Evolutionary conservation across 2,797 vertebrate genomes (phyloP).

Genomic region (Coranthus polyacanthus): DNA sequence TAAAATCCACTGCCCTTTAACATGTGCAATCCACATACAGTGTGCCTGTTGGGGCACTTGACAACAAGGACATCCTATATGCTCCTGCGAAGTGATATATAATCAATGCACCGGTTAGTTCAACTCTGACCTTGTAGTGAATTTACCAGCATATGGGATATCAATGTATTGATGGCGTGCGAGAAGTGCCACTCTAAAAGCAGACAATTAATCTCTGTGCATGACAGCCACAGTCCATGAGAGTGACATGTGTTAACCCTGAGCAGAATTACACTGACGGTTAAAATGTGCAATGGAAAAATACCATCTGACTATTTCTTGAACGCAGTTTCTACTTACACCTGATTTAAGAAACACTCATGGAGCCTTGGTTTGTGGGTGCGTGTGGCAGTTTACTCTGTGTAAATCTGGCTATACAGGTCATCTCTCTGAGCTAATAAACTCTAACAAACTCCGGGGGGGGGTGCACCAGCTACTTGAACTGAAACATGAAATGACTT

Average conservation of each 20-base stretch:
- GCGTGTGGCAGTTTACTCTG: not conserved
- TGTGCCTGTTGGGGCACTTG: constrained; percentile 13
- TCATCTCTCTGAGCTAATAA: constrained; percentile 38
- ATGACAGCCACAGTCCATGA: constrained; percentile 17
- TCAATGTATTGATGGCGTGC: constrained; percentile 56
- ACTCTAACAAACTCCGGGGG: constrained; percentile 15
- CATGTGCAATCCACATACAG: constrained; percentile 40
- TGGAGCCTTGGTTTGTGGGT: not conserved
- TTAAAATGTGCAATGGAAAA: not conserved
- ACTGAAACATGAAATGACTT: constrained; percentile 34
- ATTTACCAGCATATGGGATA: constrained; percentile 61
- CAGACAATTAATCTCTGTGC: constrained; percentile 32
- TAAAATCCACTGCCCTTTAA: constrained; percentile 26
- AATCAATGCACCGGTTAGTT: constrained; percentile 71
- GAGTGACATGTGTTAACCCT: not conserved
- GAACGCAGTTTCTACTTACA: not conserved
- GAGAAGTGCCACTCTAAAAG: constrained; percentile 43
- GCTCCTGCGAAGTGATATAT: constrained; percentile 48
- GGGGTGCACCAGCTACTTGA: constrained; percentile 20
- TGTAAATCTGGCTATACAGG: constrained; percentile 1
- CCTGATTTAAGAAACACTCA: constrained; percentile 8
- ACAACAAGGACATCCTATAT: constrained; percentile 52
- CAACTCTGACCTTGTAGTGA: constrained; percentile 64
- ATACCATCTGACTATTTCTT: not conserved
- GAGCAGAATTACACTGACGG: not conserved